These are phyloP conservation scores for Boleophthalmus pectinirostris DNA, from an alignment of 2,113 vertebrate species.

Conservation along the genomic window DNA sequence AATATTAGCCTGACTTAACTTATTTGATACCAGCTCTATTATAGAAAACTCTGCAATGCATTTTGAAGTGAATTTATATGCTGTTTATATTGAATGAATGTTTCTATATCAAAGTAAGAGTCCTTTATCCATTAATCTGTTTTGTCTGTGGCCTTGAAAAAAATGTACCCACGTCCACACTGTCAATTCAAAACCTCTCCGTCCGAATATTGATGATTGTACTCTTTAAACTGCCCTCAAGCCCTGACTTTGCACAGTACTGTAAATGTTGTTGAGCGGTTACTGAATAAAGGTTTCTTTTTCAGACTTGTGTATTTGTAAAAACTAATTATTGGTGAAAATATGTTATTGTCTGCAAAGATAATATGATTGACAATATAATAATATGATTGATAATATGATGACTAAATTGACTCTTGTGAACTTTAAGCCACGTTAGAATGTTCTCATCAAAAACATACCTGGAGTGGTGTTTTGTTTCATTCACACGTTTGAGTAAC, in stretches of 20 bases:
- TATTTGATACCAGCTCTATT: constrained; percentile 59
- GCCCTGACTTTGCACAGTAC: constrained; percentile 66
- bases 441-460: no score
- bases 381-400: no score
- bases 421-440: no score
- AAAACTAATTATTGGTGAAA: background rate
- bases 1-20: constrained; percentile 36
- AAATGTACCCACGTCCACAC: constrained; percentile 27
- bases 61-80: constrained; percentile 52
- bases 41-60: constrained; percentile 19
- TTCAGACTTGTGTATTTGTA: constrained; percentile 13
- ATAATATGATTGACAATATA: no score
- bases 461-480: no score
- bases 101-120: constrained; percentile 19
- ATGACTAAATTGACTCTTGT: no score
- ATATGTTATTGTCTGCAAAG: background rate
- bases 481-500: no score
- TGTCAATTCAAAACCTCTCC: constrained; percentile 38
- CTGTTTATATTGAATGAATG: constrained; percentile 47
- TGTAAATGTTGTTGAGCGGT: constrained; percentile 53
- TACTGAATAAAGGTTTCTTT: constrained; percentile 76
- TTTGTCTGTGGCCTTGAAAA: constrained; percentile 69
- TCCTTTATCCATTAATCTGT: constrained; percentile 47
- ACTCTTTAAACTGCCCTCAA: constrained; percentile 53
- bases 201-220: constrained; percentile 57